Evolutionary conservation across 2,888 invertebrate species (phyloP), one percentile per base, ranked within the genome.

Genomic region (Acleris sparsana): DNA sequence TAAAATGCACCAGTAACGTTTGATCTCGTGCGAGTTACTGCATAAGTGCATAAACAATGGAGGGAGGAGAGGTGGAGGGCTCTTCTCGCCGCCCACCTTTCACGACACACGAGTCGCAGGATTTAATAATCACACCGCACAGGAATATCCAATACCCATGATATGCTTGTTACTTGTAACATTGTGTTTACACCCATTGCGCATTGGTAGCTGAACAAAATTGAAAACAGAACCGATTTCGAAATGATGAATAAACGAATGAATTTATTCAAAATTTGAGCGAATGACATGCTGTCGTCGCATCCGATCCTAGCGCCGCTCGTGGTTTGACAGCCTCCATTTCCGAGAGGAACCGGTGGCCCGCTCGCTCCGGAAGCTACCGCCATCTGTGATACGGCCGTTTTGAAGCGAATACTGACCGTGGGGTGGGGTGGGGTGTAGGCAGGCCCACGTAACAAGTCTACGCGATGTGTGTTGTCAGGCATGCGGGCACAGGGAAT

Each of bases 241-340:
- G 29, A 4, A 39, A 39, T 13, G 13, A 39, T 39, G 39, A 39
- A 39, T 39, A 39, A 39, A 39, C 39, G 39, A 55, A 58, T 39
- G 25, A 39, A 68, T 63, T 59, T 52, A 51, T 67, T 62, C 61
- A 62, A 59, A 62, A 48, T 65, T 53, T 62, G 62, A 16, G n/a
- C 59, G 59, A 51, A 66, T 70, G 70, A 72, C 73, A 73, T 71
- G 69, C 16, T 69, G 70, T 64, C 72, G 72, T 71, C 73, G 69
- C 61, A 67, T 70, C 64, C 70, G 62, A 67, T 69, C 62, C 70
- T 67, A 63, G 65, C 64, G 70, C 67, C 73, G 39, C 18, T 53
- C 3, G 9, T 53, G 20, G 67, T 77, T 70, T 70, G 85, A 81
- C 86, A 85, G 79, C 75, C 76, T 86, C 80, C 78, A 87, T 88